Evolutionary conservation across 2,113 vertebrate species (phyloP), one percentile per base, ranked within the genome.

Genomic region (Emydocephalus ijimae): DNA sequence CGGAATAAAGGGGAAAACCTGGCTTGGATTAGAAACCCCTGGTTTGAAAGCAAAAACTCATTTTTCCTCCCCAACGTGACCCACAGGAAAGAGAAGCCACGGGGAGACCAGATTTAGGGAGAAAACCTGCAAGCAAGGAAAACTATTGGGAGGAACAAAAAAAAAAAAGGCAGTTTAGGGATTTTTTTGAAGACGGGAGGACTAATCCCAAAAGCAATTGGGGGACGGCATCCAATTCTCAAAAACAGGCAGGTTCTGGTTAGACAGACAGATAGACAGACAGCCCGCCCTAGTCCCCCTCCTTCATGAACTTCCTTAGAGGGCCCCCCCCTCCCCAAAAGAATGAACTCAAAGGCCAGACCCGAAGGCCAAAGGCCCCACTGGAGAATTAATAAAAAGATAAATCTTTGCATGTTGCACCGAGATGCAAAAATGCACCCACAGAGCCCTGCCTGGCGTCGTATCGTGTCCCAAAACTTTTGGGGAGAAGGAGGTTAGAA

Each of bases 201-300:
- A 6, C 15, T 14, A 34, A 87, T n/a, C 54, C 7, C 26, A 45
- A 15, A 92, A 91, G 21, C 48, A 87, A 34, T 29, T 87, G 0
- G 56, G 92, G 50, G 91, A 24, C 55, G 18, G 43, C 94, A 85
- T 61, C 89, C 81, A 94, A 64, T n/a, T 93, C 59, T 87, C 86
- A 50, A 87, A 43, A 8, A 61, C 55, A 0, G 0, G 6, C 74
- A 4, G 87, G 54, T 23, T 88, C 64, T 12, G 56, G 74, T 56
- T 87, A 5, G 0, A 1, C n/a, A 57, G 56, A 64, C 59, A 61
- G 9, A 5, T 0, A 59, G 57, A 59, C 7, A 59, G 57, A 59
- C 57, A 64, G 26, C 1, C 12, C 43, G 3, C 14, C 55, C 20
- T 52, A 2, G 45, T 11, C 11, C 34, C 43, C 20, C 56, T 8